Conservation (phyloP, 1,140 invertebrate genomes). For the Hypothenemus hampei region DNA sequence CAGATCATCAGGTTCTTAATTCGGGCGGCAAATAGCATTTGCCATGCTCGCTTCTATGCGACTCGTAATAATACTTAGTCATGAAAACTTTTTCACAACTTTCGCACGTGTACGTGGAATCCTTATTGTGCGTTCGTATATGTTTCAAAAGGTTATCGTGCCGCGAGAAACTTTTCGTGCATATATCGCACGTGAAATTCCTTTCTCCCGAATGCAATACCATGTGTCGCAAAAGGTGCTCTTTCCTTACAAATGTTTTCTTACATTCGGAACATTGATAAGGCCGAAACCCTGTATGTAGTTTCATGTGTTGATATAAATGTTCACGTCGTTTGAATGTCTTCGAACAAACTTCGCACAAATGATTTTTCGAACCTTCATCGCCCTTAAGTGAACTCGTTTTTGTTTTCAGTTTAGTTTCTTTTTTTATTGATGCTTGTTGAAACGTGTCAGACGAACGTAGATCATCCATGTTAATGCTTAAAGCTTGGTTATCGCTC, state of each 20-base stretch:
- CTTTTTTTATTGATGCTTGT: neutral
- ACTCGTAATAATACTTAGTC: constrained; percentile 62
- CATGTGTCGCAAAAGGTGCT: constrained; percentile 65
- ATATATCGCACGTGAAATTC: constrained; percentile 69
- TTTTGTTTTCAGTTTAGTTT: constrained; percentile 11
- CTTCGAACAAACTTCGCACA: constrained; percentile 56
- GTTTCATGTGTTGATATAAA: constrained; percentile 54
- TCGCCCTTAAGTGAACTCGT: no score
- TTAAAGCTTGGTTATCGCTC: neutral
- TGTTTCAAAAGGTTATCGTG: constrained; percentile 75
- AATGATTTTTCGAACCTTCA: constrained; percentile 26
- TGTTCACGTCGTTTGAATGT: constrained; percentile 59
- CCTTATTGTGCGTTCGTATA: constrained; percentile 59
- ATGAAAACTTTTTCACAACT: constrained; percentile 69
- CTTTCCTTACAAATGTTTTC: constrained; percentile 68
- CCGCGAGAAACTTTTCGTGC: constrained; percentile 69
- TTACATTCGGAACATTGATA: constrained; percentile 61
- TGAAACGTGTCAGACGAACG: neutral
- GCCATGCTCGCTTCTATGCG: constrained; percentile 48
- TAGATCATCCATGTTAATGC: constrained; percentile 18
- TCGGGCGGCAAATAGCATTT: no score
- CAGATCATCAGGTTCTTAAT: no score
- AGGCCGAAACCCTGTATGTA: constrained; percentile 65
- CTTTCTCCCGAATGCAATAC: constrained; percentile 71
- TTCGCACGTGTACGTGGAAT: constrained; percentile 64